These are phyloP conservation scores for Drosophila tripunctata DNA, from an alignment of 2,888 invertebrate species.

Conservation along the genomic window DNA sequence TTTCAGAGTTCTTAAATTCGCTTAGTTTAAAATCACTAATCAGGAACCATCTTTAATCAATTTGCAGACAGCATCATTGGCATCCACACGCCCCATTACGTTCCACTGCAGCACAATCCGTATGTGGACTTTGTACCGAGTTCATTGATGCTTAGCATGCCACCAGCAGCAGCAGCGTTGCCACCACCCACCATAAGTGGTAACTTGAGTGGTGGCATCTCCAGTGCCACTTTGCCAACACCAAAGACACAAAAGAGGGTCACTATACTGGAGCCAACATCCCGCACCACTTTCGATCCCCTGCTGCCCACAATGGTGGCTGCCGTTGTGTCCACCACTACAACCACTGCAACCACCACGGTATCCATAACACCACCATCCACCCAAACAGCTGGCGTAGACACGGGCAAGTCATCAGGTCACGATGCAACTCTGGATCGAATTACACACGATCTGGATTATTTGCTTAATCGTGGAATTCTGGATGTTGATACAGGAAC, in stretches of 20 bases:
- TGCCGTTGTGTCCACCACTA: slow-evolving; percentile 64
- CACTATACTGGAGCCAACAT: slow-evolving; percentile 83
- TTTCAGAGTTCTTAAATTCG: too few relatives aligned
- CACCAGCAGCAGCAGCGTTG: slow-evolving; percentile 27
- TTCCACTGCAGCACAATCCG: slow-evolving; percentile 77
- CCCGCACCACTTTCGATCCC: slow-evolving; percentile 82
- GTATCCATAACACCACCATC: slow-evolving; percentile 38
- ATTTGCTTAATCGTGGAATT: slow-evolving; percentile 88
- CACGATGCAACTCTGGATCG: slow-evolving; percentile 88
- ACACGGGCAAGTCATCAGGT: slow-evolving; percentile 22
- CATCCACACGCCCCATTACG: slow-evolving; percentile 75
- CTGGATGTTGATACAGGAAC: slow-evolving; percentile 49
- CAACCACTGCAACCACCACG: slow-evolving; percentile 51
- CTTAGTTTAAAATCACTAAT: background rate
- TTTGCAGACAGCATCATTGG: slow-evolving; percentile 83
- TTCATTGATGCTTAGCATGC: slow-evolving; percentile 58
- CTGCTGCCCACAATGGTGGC: slow-evolving; percentile 81
- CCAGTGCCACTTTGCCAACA: slow-evolving; percentile 65
- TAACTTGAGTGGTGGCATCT: slow-evolving; percentile 53
- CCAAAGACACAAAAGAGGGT: slow-evolving; percentile 83
- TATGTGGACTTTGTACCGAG: slow-evolving; percentile 76
- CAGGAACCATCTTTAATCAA: slow-evolving; percentile 3
- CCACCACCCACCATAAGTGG: slow-evolving; percentile 68
- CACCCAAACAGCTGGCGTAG: slow-evolving; percentile 49
- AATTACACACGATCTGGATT: slow-evolving; percentile 92